Evolutionary conservation across 2,888 invertebrate species (phyloP), one percentile per base, ranked within the genome.

Genomic region (Scaeva pyrastri): DNA sequence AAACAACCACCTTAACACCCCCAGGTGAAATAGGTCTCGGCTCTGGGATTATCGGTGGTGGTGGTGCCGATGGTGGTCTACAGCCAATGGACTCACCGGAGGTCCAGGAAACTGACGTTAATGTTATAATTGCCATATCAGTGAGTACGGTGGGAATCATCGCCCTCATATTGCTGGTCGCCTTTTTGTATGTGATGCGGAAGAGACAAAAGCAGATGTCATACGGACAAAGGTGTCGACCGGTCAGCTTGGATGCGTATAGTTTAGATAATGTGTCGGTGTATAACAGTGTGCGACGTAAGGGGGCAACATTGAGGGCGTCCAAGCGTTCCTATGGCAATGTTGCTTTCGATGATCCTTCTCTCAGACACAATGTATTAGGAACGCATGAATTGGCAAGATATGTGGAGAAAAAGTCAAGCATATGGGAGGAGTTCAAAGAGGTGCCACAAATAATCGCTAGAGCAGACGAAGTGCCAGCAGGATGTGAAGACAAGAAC

Each of bases 311-410:
- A 77, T 93, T 94, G 14, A 94, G 97, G 45, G 95, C 96, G 68
- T 97, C 97, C 68, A 97, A 97, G 91, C 93, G 97, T 80, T 97
- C 97, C 70, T 98, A 97, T 90, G 97, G 97, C 36, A 98, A 98
- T 93, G 97, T 97, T 2, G 97, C 97, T 1, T 98, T 97, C 91
- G 97, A 97, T 91, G 97, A 97, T 93, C 96, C 97, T 4, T 95
- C 82, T 94, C 95, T 60, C 95, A 96, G 58, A 95, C 97, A 91
- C 79, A 92, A 93, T 88, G 95, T 96, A 0, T 93, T 98, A 90
- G 96, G 96, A 89, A 97, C 96, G 90, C 95, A 96, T 26, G 96
- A 96, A 0, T 93, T 98, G 60, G 94, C 95, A 1, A 96, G 95
- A 91, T 96, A 97, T 90, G 94, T 95, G 1, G 93, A 94, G 81